Evolutionary conservation across 1,140 invertebrate species (phyloP).

Genomic region (Oedothorax gibbosus): DNA sequence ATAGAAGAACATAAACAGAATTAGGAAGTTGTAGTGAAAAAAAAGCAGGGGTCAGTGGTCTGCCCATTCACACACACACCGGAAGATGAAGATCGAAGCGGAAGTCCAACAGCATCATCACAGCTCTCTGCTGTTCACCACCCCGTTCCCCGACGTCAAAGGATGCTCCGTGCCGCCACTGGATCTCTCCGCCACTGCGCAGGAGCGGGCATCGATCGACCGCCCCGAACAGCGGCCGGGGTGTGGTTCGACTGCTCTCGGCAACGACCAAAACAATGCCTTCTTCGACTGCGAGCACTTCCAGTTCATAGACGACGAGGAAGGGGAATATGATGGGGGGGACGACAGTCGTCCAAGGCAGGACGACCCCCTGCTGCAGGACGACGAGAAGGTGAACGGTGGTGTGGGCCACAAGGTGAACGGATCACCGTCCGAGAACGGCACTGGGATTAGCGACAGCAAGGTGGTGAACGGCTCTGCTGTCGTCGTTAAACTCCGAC

Average conservation of each 20-base stretch:
- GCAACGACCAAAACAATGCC: conserved; percentile 6
- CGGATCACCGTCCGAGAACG: background rate
- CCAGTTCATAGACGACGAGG: conserved; percentile 56
- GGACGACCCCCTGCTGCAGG: conserved; percentile 5
- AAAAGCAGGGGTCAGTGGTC: background rate
- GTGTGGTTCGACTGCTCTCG: conserved; percentile 28
- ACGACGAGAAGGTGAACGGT: background rate
- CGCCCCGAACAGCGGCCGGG: conserved; percentile 37
- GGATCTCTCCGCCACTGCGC: conserved; percentile 40
- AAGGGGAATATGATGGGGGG: background rate
- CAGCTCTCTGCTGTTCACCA: conserved; percentile 14
- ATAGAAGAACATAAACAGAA: background rate
- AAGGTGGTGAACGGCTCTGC: too few species aligned
- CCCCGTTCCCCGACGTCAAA: conserved; percentile 16
- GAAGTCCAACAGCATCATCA: conserved; percentile 22
- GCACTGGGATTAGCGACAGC: too few species aligned
- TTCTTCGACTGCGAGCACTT: conserved; percentile 56
- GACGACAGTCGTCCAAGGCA: conserved; percentile 26
- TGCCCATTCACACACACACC: conserved; percentile 8
- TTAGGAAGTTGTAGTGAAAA: background rate
- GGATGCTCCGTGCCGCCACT: conserved; percentile 41
- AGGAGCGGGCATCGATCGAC: conserved; percentile 53
- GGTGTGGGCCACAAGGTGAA: background rate
- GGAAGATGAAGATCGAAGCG: conserved; percentile 59
- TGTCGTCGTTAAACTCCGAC: too few species aligned